Base-by-base conservation (phyloP, 1,140 invertebrate genomes). In the Lerema accius region DNA sequence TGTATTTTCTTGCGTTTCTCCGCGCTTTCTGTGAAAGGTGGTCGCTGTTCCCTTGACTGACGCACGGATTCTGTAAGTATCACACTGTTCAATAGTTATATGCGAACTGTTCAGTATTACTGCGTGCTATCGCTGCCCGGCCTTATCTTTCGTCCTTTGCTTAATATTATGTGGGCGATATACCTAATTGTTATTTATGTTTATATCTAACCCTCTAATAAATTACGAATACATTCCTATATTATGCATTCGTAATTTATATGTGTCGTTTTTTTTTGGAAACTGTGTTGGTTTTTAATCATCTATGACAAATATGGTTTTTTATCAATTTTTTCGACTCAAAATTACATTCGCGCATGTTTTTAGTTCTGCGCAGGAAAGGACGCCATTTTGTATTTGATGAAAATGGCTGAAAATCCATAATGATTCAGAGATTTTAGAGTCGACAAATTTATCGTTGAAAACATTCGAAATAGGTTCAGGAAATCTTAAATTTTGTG, bases 111-210 rank as follows among this genome's bases (percentile, higher is more conserved):
- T 6, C 1, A 16, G 48, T 50, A 15, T 37, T 10, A 35, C 32
- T 39, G 49, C 16, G 26, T 17, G 16, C 2, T 35, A 37, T 39
- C 11, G 32, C 49, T 32, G 15, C 4, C 49, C 49, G 48, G 32
- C 15, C 15, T 39, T 51, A 51, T 51, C 49, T 39, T n/a, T 39
- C 39, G 49, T 39, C 16, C 32, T 19, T 13, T 39, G 16, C 16
- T n/a, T n/a, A 39, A 15, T n/a, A 17, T 19, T 6, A n/a, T 37
- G 49, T 32, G 16, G 32, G 32, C 49, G 28, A 51, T 32, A 11
- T 51, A 39, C 39, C 0, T 43, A 43, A 16, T 1, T 43, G 1
- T 4, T 5, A 14, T 14, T 11, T 40, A 14, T 40, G 2, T 23
- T 23, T 11, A n/a, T 11, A 39, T 39, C 3, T 11, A 39, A 13